Conservation (phyloP, 2,797 vertebrate genomes). For the Pangasius macronema region DNA sequence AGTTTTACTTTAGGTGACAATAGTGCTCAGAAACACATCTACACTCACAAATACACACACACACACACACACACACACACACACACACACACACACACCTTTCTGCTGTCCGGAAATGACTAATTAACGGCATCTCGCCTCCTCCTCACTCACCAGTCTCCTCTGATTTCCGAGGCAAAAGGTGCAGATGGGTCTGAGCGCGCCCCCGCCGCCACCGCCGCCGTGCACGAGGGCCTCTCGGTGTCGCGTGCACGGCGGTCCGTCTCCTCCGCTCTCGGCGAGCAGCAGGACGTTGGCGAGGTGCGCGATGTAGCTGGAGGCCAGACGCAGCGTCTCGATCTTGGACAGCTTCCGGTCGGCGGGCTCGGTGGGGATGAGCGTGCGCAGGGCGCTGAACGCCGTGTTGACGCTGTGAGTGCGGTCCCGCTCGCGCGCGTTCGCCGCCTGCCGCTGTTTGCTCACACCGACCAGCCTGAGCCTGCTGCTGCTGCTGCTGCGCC, state of each 20-base stretch:
- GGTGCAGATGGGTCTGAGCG: slow-evolving; percentile 85
- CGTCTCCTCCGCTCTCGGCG: slow-evolving; percentile 75
- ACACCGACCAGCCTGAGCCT: slow-evolving; percentile 60
- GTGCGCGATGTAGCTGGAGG: slow-evolving; percentile 90
- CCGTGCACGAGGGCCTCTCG: slow-evolving; percentile 67
- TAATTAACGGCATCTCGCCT: slow-evolving; percentile 38
- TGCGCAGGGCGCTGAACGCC: slow-evolving; percentile 85
- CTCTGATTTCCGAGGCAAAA: slow-evolving; percentile 90
- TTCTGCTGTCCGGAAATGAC: background rate
- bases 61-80: background rate
- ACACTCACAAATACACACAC: background rate
- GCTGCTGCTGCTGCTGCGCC: background rate
- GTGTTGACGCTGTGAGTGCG: slow-evolving; percentile 89
- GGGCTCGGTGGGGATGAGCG: slow-evolving; percentile 88
- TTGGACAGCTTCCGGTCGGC: slow-evolving; percentile 87
- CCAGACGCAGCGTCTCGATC: slow-evolving; percentile 89
- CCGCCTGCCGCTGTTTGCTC: slow-evolving; percentile 83
- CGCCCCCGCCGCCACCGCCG: slow-evolving; percentile 52
- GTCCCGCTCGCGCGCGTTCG: slow-evolving; percentile 88
- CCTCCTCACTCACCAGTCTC: slow-evolving; percentile 74
- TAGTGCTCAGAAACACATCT: background rate
- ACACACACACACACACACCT: background rate
- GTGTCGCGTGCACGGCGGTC: slow-evolving; percentile 77
- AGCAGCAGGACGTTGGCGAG: slow-evolving; percentile 84
- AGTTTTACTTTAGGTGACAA: background rate